phyloP scores from a whole-genome alignment of 1,140 invertebrate genomes.

The Saccostrea glomerata region DNA sequence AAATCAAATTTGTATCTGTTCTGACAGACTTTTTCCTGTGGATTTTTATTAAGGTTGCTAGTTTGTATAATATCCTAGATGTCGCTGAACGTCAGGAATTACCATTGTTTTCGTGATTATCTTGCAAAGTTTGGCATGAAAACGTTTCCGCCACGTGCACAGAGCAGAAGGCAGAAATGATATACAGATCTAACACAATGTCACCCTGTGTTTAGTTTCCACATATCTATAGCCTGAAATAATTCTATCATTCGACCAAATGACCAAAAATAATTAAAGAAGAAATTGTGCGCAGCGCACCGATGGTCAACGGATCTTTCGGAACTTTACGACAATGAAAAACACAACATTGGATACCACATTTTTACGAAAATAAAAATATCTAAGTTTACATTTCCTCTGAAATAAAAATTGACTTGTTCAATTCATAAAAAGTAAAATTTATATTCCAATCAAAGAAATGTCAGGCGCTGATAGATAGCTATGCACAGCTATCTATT shows the following conservation, averaged over 20 bases:
- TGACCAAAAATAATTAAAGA: too few relatives aligned
- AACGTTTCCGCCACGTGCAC: constrained; percentile 6
- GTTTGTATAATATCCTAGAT: background rate
- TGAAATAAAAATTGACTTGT: too few relatives aligned
- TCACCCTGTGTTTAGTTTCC: background rate
- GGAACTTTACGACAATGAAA: too few relatives aligned
- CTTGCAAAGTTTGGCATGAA: background rate
- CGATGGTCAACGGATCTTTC: too few relatives aligned
- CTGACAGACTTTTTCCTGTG: background rate
- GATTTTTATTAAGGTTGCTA: background rate
- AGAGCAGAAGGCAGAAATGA: constrained; percentile 4
- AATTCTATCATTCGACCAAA: background rate
- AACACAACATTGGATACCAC: too few relatives aligned
- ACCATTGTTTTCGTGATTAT: constrained; percentile 11
- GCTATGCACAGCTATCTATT: background rate
- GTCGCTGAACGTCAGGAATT: constrained; percentile 5
- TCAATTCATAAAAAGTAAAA: too few relatives aligned
- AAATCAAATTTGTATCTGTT: background rate
- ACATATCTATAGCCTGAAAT: background rate
- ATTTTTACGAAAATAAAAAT: too few relatives aligned
- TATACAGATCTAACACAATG: background rate
- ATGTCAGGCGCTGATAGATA: too few relatives aligned
- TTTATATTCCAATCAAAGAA: too few relatives aligned
- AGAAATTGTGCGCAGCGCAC: too few relatives aligned
- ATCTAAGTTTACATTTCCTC: too few relatives aligned